A percentile compares a stretch with the other conserved stretches of the same genome.
phyloP scores from a whole-genome alignment of 2,113 vertebrate species.

The Engraulis encrasicolus region DNA sequence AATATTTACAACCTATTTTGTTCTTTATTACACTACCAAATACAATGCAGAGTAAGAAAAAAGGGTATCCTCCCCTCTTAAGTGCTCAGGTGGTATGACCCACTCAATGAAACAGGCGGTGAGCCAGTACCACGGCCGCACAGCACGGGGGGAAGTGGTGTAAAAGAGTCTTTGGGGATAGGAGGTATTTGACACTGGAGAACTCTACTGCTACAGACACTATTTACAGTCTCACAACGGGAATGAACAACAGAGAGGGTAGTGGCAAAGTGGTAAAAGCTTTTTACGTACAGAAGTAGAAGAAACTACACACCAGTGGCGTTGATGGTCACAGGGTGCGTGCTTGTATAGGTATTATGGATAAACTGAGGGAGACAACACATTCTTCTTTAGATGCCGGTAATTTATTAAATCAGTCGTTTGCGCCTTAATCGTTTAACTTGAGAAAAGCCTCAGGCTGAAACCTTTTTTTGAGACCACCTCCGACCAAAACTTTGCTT shows the following conservation, averaged over 20 bases:
- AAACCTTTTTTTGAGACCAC: no score
- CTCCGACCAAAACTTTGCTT: no score
- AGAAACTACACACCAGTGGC: no score
- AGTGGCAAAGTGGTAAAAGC: no score
- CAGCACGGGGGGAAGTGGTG: neutral
- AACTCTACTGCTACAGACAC: neutral
- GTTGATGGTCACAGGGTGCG: no score
- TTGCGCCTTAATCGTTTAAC: no score
- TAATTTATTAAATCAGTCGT: no score
- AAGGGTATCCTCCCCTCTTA: neutral
- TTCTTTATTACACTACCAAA: neutral
- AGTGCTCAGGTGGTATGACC: slow-evolving; percentile 19
- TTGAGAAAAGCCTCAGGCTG: no score
- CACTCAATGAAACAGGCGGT: neutral
- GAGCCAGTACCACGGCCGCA: neutral
- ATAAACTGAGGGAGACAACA: no score
- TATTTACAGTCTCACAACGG: neutral
- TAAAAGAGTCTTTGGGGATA: neutral
- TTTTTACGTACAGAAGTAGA: no score
- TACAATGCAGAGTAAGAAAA: neutral
- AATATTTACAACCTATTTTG: neutral
- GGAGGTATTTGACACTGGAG: neutral
- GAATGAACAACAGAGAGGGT: neutral
- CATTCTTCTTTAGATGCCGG: no score
- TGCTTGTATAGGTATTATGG: no score